A percentile compares a stretch with the other conserved stretches of the same genome.
These are phyloP conservation scores for Lacanobia oleracea DNA, from an alignment of 2,888 invertebrate genomes.

Conservation along the genomic window DNA sequence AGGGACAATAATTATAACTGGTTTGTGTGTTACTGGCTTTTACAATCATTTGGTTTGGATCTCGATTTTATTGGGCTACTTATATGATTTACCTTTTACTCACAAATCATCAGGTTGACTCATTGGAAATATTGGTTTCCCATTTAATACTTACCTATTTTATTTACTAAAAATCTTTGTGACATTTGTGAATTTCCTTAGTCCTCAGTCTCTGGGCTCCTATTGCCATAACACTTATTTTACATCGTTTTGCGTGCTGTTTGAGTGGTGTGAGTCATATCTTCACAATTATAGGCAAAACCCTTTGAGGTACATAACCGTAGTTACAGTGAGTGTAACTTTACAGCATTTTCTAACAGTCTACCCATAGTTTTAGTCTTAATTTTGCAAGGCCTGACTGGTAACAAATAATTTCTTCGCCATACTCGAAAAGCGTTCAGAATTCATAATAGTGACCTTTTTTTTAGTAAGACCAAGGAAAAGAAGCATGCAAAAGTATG, in stretches of 20 bases:
- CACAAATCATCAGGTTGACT: constrained; percentile 3
- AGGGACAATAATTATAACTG: constrained; percentile 1
- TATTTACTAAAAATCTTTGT: background rate
- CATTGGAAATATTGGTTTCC: background rate
- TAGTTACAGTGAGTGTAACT: background rate
- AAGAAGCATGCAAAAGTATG: background rate
- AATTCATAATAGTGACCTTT: background rate
- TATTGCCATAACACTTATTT: background rate
- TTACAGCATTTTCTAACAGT: constrained; percentile 2
- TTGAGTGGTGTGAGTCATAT: constrained; percentile 18
- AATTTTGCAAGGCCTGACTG: too few species aligned
- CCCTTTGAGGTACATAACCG: background rate
- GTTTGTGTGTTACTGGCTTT: background rate
- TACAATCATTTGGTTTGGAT: constrained; percentile 7
- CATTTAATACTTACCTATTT: constrained; percentile 3
- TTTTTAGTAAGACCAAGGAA: background rate
- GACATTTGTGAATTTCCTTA: constrained; percentile 10
- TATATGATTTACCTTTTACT: constrained; percentile 16
- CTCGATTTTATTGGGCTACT: background rate
- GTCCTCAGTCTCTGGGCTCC: background rate
- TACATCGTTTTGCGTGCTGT: constrained; percentile 7
- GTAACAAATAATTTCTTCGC: background rate
- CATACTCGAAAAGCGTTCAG: background rate
- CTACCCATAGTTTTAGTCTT: too few species aligned
- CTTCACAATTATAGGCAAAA: constrained; percentile 1